These are phyloP conservation scores for Fragum whitleyi DNA, from an alignment of 2,888 invertebrate species.

Conservation along the genomic window DNA sequence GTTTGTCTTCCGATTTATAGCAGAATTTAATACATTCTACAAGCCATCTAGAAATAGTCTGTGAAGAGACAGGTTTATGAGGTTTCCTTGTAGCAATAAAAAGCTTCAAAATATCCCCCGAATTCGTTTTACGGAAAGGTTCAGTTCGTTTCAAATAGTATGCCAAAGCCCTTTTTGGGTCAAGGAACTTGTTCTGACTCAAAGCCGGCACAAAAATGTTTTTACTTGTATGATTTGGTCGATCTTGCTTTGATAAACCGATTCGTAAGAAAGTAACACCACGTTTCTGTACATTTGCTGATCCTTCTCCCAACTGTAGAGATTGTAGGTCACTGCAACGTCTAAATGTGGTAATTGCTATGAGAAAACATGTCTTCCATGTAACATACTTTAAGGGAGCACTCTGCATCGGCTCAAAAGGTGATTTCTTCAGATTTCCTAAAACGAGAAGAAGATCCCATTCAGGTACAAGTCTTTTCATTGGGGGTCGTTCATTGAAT, in stretches of 20 bases:
- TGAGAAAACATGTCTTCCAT: constrained; percentile 39
- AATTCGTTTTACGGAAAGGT: too few relatives aligned
- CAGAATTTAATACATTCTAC: constrained; percentile 1
- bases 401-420: constrained; percentile 37
- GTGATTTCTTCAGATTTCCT: constrained; percentile 33
- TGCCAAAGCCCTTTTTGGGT: constrained; percentile 35
- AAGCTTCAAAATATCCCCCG: too few relatives aligned
- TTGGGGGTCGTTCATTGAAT: constrained; percentile 51
- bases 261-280: constrained; percentile 40
- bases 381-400: constrained; percentile 30
- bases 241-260: constrained; percentile 44
- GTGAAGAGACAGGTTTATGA: too few relatives aligned
- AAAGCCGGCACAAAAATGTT: constrained; percentile 44
- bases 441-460: constrained; percentile 52
- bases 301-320: constrained; percentile 33
- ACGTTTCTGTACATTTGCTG: constrained; percentile 36
- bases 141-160: constrained; percentile 46
- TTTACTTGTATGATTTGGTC: constrained; percentile 33
- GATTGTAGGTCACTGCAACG: constrained; percentile 44
- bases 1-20: background rate
- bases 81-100: too few relatives aligned
- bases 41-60: too few relatives aligned
- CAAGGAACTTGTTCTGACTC: constrained; percentile 27
- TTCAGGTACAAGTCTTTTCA: constrained; percentile 37
- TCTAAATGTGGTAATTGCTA: constrained; percentile 45